These are phyloP conservation scores for Triplophysa rosa DNA, from an alignment of 2,113 vertebrate species.

Conservation along the genomic window DNA sequence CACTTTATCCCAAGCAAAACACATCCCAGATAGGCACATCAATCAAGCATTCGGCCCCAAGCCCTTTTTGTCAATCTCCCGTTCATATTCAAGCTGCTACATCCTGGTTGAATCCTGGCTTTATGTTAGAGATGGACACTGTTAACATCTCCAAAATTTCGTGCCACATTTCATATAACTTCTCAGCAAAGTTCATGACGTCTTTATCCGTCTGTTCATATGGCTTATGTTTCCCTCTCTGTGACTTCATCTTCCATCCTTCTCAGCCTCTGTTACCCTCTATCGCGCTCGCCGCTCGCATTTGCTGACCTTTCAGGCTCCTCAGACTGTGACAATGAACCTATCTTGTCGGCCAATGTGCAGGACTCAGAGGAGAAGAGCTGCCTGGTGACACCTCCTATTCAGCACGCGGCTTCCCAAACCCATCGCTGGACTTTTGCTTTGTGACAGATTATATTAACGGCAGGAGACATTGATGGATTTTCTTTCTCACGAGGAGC, in stretches of 20 bases:
- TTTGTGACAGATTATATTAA: slow-evolving; percentile 51
- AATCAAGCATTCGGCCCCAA: slow-evolving; percentile 43
- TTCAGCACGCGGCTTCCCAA: slow-evolving; percentile 43
- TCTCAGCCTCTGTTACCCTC: slow-evolving; percentile 26
- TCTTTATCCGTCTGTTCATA: slow-evolving; percentile 32
- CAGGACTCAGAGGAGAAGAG: slow-evolving; percentile 34
- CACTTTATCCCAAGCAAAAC: slow-evolving; percentile 37
- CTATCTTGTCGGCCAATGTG: slow-evolving; percentile 44
- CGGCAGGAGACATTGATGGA: slow-evolving; percentile 40
- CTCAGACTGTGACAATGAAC: slow-evolving; percentile 46
- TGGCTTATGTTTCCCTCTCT: slow-evolving; percentile 32
- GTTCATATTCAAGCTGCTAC: background rate
- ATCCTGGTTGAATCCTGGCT: background rate
- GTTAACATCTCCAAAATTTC: too few relatives aligned
- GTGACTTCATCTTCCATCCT: slow-evolving; percentile 18
- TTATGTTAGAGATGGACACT: background rate
- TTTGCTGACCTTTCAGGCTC: slow-evolving; percentile 53
- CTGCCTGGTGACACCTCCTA: slow-evolving; percentile 47
- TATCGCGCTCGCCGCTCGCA: slow-evolving; percentile 34
- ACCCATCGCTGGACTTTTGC: slow-evolving; percentile 36
- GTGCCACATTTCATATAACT: too few relatives aligned
- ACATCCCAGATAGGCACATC: slow-evolving; percentile 38
- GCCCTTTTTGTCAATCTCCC: background rate
- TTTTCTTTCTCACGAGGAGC: slow-evolving; percentile 34
- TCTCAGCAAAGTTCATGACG: background rate